These are phyloP conservation scores for Epinephelus moara DNA, from an alignment of 2,113 vertebrate genomes.

Conservation along the genomic window DNA sequence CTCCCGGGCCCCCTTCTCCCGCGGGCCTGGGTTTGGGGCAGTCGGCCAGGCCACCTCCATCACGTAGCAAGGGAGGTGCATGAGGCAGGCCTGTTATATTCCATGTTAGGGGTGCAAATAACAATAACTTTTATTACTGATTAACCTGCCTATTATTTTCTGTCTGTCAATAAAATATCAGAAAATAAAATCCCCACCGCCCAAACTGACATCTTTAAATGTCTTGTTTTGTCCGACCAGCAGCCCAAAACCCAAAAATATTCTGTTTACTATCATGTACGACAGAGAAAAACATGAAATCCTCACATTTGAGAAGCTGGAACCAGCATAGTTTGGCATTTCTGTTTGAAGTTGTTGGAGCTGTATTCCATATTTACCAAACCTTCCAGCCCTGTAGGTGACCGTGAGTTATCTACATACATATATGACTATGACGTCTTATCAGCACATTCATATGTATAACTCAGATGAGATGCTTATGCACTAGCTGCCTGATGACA, in stretches of 20 bases:
- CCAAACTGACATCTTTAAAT: not conserved
- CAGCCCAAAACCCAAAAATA: no score
- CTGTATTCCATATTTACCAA: not conserved
- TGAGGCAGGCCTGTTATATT: not conserved
- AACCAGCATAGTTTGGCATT: not conserved
- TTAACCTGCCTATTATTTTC: not conserved
- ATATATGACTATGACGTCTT: not conserved
- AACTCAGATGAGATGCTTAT: not conserved
- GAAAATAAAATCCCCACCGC: not conserved
- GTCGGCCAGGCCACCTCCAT: no score
- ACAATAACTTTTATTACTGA: not conserved
- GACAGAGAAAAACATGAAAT: not conserved
- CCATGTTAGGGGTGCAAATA: not conserved
- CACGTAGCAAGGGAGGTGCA: no score
- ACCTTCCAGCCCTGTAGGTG: not conserved
- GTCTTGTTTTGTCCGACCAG: no score
- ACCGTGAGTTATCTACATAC: not conserved
- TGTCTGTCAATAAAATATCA: not conserved
- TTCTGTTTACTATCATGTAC: not conserved
- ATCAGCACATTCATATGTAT: slow-evolving; percentile 5
- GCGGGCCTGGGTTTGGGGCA: no score
- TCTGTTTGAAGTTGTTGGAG: not conserved
- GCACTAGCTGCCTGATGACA: not conserved
- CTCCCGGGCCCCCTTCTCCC: no score
- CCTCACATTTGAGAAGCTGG: no score